Conservation (phyloP, 2,888 invertebrate genomes). For the Pyrgus malvae region DNA sequence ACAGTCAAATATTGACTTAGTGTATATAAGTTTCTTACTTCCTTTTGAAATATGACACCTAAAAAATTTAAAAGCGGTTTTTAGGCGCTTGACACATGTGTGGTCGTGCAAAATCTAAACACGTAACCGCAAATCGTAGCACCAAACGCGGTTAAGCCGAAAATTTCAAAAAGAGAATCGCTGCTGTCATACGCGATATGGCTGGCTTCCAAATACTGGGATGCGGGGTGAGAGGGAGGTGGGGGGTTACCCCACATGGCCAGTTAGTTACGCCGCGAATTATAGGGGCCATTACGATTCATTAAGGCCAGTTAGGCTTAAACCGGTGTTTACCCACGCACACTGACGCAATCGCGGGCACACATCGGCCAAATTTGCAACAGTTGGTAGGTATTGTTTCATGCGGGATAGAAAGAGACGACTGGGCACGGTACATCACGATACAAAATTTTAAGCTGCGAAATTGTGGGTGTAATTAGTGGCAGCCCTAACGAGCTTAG, state of each 20-base stretch:
- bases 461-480: constrained; percentile 73
- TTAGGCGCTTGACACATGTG: no score
- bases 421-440: constrained; percentile 48
- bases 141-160: constrained; percentile 58
- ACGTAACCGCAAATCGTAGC: constrained; percentile 73
- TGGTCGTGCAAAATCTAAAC: constrained; percentile 56
- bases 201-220: constrained; percentile 70
- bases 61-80: no score
- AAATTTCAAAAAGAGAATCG: constrained; percentile 76
- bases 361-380: constrained; percentile 52
- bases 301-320: constrained; percentile 83
- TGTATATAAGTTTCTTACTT: no score
- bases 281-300: constrained; percentile 83
- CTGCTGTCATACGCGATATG: constrained; percentile 78
- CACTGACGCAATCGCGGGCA: constrained; percentile 47
- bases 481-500: constrained; percentile 67
- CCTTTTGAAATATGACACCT: no score
- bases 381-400: constrained; percentile 67
- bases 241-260: constrained; percentile 69
- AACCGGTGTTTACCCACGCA: constrained; percentile 81
- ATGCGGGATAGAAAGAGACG: constrained; percentile 54
- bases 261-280: constrained; percentile 83
- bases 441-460: constrained; percentile 69
- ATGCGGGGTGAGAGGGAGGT: constrained; percentile 42
- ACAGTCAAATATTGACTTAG: no score